A percentile compares a stretch with the other conserved stretches of the same genome.
Conservation (phyloP, 2,888 invertebrate genomes). For the Hemaris fuciformis region DNA sequence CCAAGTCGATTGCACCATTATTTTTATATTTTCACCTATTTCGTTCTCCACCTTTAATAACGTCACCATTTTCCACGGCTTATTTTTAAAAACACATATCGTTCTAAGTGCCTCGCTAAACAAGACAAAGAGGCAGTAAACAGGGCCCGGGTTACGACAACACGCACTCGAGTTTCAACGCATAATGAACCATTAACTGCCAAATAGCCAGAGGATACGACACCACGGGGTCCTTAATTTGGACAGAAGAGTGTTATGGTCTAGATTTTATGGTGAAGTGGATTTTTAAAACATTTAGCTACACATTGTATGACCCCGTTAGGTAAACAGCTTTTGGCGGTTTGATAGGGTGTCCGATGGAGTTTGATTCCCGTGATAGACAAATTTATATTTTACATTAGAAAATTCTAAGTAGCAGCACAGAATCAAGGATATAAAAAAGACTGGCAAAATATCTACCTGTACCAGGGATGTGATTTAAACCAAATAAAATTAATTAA, state of each 20-base stretch:
- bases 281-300: no score
- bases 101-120: conserved; percentile 11
- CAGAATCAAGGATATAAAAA: no score
- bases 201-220: conserved; percentile 57
- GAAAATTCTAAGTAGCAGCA: no score
- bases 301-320: no score
- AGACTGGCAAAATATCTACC: no score
- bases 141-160: conserved; percentile 34
- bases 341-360: no score
- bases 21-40: no score
- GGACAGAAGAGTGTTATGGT: conserved; percentile 3
- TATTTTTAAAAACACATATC: conserved; percentile 7
- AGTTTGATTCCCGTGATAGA: neutral
- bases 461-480: no score
- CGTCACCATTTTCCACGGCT: neutral
- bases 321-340: no score
- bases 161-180: conserved; percentile 52
- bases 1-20: no score
- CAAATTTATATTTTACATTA: no score
- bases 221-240: conserved; percentile 39
- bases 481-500: no score
- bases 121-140: conserved; percentile 34
- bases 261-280: neutral
- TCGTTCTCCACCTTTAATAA: neutral
- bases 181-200: conserved; percentile 65